Evolutionary conservation across 2,113 vertebrate species (phyloP).

Genomic region (Neotragus pygmaeus): DNA sequence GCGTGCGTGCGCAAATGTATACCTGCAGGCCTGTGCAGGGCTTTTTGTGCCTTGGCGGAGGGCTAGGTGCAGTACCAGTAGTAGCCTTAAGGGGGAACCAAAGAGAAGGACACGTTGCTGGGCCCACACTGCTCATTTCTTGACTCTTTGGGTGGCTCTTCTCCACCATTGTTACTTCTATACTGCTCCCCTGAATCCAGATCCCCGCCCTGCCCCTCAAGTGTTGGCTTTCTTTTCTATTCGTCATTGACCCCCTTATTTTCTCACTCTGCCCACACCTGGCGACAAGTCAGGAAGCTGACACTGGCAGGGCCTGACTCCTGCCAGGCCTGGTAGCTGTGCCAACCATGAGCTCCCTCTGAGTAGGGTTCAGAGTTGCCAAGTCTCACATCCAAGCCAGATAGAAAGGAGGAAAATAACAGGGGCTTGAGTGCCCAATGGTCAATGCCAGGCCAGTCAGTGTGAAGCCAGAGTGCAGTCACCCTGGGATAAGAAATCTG

Average conservation of each 20-base stretch:
- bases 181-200: background rate
- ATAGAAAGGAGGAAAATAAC: constrained; percentile 36
- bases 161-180: background rate
- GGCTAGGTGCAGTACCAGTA: constrained; percentile 31
- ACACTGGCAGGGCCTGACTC: background rate
- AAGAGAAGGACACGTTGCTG: constrained; percentile 41
- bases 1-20: background rate
- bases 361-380: background rate
- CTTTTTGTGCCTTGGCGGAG: background rate
- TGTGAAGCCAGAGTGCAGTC: background rate
- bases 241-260: background rate
- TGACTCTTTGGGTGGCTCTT: background rate
- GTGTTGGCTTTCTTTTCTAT: constrained; percentile 11
- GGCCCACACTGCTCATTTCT: background rate
- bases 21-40: background rate
- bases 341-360: constrained; percentile 40
- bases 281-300: constrained; percentile 43
- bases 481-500: constrained; percentile 12
- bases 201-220: background rate
- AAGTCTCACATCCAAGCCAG: background rate
- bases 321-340: constrained; percentile 19
- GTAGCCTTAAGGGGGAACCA: constrained; percentile 58
- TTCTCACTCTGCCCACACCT: constrained; percentile 43
- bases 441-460: constrained; percentile 11
- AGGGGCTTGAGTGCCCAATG: background rate